Conservation (phyloP, 2,113 vertebrate species). For the Cephalophus harveyi region DNA sequence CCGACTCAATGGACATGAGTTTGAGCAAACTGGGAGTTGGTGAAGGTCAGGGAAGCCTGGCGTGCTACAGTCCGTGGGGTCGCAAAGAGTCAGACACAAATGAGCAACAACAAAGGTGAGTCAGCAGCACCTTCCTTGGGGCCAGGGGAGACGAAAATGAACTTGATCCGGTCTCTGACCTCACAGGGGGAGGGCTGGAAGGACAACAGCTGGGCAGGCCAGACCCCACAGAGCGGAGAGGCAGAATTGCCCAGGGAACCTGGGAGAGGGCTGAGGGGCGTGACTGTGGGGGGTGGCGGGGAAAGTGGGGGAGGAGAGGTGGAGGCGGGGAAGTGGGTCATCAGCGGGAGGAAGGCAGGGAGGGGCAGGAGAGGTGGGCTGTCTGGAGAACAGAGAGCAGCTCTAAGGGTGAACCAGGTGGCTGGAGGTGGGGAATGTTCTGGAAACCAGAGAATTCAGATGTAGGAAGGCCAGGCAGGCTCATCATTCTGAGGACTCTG, state of each 20-base stretch:
- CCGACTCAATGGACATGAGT: not conserved
- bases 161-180: not conserved
- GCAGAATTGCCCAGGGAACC: not conserved
- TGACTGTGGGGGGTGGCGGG: no score
- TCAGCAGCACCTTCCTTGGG: not conserved
- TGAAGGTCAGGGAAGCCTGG: not conserved
- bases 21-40: not conserved
- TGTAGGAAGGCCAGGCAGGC: not conserved
- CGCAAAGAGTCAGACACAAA: not conserved
- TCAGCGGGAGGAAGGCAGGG: not conserved
- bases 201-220: not conserved
- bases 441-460: not conserved
- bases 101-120: not conserved
- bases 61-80: not conserved
- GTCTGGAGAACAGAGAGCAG: not conserved
- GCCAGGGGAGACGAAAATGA: not conserved
- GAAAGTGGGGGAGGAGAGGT: not conserved
- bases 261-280: not conserved
- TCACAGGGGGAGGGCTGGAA: rapidly evolving
- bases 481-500: not conserved
- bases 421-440: not conserved
- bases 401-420: not conserved
- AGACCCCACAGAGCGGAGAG: not conserved
- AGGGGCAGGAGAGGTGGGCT: not conserved
- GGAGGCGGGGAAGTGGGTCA: not conserved